Conservation (phyloP, 2,888 invertebrate species). For the Sacculina carcini region DNA sequence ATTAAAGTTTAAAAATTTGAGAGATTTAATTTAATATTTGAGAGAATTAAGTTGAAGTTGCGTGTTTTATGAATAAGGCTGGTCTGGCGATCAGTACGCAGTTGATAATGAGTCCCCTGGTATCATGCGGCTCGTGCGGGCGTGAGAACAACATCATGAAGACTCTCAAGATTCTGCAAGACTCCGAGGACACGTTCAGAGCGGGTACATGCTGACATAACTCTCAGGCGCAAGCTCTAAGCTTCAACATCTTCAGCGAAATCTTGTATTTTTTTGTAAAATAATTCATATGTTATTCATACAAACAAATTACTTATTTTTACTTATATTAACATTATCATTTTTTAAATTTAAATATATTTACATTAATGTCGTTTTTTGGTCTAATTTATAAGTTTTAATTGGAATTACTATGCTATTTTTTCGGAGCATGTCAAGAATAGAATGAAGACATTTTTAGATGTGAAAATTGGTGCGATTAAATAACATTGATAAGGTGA, state of each 20-base stretch:
- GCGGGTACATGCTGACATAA: slow-evolving; percentile 10
- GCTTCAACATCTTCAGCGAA: not conserved
- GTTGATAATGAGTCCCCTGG: slow-evolving; percentile 9
- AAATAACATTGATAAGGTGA: no score
- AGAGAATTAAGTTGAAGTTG: not conserved
- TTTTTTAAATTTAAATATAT: no score
- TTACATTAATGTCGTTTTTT: no score
- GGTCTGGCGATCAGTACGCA: slow-evolving; percentile 11
- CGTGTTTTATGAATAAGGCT: no score
- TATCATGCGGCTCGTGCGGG: slow-evolving; percentile 12
- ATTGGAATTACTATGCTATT: no score
- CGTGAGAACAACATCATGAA: slow-evolving; percentile 37
- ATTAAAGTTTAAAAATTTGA: no score
- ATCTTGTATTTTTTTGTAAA: not conserved
- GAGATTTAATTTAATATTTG: no score
- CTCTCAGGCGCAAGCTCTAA: not conserved
- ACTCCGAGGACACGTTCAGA: slow-evolving; percentile 36
- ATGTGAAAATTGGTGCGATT: no score
- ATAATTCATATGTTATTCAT: not conserved
- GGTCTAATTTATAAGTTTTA: no score
- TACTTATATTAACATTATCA: not conserved
- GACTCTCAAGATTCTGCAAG: slow-evolving; percentile 42
- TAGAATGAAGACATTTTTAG: no score
- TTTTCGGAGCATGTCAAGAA: no score
- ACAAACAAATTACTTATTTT: slow-evolving; percentile 1